Evolutionary conservation across 2,113 vertebrate genomes (phyloP), one percentile per base, ranked within the genome.

Genomic region (Isichthys henryi): DNA sequence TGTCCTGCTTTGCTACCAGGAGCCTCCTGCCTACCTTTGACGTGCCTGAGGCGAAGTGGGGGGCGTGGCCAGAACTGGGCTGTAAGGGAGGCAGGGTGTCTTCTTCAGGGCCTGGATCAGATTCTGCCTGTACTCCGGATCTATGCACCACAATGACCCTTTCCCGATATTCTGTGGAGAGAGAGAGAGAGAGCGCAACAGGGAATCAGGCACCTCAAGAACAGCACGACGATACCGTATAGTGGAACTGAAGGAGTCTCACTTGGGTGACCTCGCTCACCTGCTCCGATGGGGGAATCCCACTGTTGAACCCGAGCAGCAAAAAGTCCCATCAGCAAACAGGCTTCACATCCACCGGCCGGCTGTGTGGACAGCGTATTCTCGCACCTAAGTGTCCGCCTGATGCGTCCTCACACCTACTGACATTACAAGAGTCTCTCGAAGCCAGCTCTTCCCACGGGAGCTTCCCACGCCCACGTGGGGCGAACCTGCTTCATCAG

Each of bases 61-160:
- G 90, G 97, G 97, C 82, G 97, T 96, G 92, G 87, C 97, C 95
- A 99, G 96, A 93, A 97, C 96, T 77, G 98, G 97, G 88, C 97
- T 97, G 94, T 98, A 97, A 48, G 98, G 97, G 93, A 99, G 98
- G 93, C 98, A 99, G 91, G 98, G 98, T 88, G 98, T 99, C 97
- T 99, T 99, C 97, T 99, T 99, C 96, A 99, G 97, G 90, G 98
- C 98, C 96, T 99, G 98, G 96, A 99, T 99, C 94, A 99, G 96
- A 94, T 99, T 99, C 96, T 98, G 98, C 96, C 98, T 97, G 92
- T 99, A 99, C 95, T 99, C 98, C 46, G 98, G 98, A 94, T 99
- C 98, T 97, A 99, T 99, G 96, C 98, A 99, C 98, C 98, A 99
- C 95, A 99, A 95, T 27, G 98, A 99, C 88, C 98, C 98, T 95